Evolutionary conservation across 2,888 invertebrate species (phyloP).

Genomic region (Rambutsinella grinnellia): DNA sequence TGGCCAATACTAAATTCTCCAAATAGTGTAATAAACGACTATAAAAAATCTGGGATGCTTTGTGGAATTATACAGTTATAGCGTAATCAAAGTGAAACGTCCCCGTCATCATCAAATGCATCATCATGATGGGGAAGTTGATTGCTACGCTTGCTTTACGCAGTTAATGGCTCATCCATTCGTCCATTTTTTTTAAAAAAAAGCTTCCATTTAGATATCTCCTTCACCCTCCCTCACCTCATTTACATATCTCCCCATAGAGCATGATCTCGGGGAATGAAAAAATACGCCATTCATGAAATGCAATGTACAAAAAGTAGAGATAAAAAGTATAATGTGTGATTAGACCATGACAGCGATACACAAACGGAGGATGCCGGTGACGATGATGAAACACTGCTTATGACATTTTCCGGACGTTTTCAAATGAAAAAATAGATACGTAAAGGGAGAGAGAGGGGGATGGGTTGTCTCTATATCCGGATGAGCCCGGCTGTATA

Average conservation of each 20-base stretch:
- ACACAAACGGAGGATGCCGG: neutral
- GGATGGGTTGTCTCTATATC: conserved; percentile 29
- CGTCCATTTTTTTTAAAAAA: conserved; percentile 52
- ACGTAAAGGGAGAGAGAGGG: too few relatives aligned
- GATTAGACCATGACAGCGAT: conserved; percentile 41
- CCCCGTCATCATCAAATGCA: conserved; percentile 23
- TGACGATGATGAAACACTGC: conserved; percentile 43
- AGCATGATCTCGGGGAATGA: conserved; percentile 2
- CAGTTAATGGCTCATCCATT: conserved; percentile 42
- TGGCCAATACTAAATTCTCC: conserved; percentile 22
- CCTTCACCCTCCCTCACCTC: conserved; percentile 51
- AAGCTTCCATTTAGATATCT: conserved; percentile 37
- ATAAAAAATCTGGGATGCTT: too few relatives aligned
- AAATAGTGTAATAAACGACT: conserved; percentile 46
- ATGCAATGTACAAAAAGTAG: conserved; percentile 38
- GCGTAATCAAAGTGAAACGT: conserved; percentile 42
- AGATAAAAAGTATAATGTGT: conserved; percentile 17
- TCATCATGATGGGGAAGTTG: conserved; percentile 3
- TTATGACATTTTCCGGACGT: conserved; percentile 53
- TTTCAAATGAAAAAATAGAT: conserved; percentile 28
- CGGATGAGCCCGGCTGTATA: conserved; percentile 19
- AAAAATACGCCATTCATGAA: conserved; percentile 1
- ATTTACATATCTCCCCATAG: conserved; percentile 57
- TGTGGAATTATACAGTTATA: too few relatives aligned
- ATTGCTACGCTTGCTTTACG: conserved; percentile 42